phyloP scores from a whole-genome alignment of 1,140 invertebrate genomes.

The Neotoxoptera formosana region DNA sequence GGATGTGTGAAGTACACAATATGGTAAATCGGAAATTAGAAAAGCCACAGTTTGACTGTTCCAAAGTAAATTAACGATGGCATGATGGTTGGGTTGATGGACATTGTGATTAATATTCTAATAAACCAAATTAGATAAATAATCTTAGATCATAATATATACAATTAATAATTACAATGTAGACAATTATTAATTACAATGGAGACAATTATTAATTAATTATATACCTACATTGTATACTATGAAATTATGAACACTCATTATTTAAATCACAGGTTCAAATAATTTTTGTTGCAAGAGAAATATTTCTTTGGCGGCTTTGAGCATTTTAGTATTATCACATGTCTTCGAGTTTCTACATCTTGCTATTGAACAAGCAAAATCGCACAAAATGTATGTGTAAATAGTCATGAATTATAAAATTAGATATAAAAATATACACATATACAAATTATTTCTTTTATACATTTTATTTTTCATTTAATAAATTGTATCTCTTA shows the following conservation, averaged over 20 bases:
- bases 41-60: constrained; percentile 95
- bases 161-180: too few relatives aligned
- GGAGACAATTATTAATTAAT: too few relatives aligned
- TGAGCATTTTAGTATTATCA: too few relatives aligned
- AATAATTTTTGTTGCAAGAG: too few relatives aligned
- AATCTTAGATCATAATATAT: neutral
- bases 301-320: too few relatives aligned
- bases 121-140: neutral
- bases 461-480: neutral
- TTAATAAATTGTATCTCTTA: neutral
- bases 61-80: constrained; percentile 91
- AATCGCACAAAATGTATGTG: too few relatives aligned
- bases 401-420: neutral
- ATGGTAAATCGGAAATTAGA: constrained; percentile 90
- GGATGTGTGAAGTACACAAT: constrained; percentile 96
- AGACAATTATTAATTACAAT: too few relatives aligned
- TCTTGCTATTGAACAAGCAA: too few relatives aligned
- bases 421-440: neutral
- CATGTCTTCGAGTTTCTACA: too few relatives aligned
- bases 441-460: neutral
- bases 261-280: too few relatives aligned
- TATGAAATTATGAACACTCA: too few relatives aligned
- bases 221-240: too few relatives aligned
- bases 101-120: constrained; percentile 78
- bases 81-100: constrained; percentile 94